Base-by-base conservation (phyloP, 2,797 vertebrate species). In the Rhinogobio ventralis region DNA sequence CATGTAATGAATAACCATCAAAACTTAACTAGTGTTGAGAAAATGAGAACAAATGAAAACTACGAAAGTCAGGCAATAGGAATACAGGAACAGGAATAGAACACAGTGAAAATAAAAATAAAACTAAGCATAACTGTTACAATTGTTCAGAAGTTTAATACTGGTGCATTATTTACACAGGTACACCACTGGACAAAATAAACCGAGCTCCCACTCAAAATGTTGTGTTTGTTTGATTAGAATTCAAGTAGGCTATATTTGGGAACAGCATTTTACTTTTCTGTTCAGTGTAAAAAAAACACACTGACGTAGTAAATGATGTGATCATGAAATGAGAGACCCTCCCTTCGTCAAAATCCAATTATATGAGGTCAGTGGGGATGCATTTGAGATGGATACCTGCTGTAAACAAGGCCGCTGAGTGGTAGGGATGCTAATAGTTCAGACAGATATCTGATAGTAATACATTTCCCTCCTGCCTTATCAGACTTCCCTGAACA, bases 401-500 rank as follows among this genome's bases (percentile, higher is more conserved):
- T 46, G 51, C 15, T 80, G 33, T 66, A 78, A 82, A 68, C 79
- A 30, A 33, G 33, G 33, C n/a, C 1, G 13, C 36, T 46, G 60
- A 36, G 15, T 46, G 11, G 4, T 57, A 53, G 33, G 33, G 15
- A 46, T 67, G 28, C 28, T 69, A 46, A 53, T 77, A 78, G 57
- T 42, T 80, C 13, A 67, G 69, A 68, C 20, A n/a, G 17, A 51
- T 53, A 81, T 75, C 69, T 55, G 79, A 76, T 45, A 75, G 49
- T 33, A 42, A 19, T 25, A 39, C 57, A 53, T 77, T 77, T 86
- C 53, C 64, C 28, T 62, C 45, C 25, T 39, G 67, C 71, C 57
- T 71, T 64, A 57, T 74, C 75, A 72, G 74, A 53, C 82, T 83
- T 82, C 53, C 45, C 39, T 73, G 73, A 78, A 57, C 74, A 68